A percentile compares a stretch with the other conserved stretches of the same genome.
These are phyloP conservation scores for Entomyzon cyanotis DNA, from an alignment of 2,113 vertebrate species.

Conservation along the genomic window DNA sequence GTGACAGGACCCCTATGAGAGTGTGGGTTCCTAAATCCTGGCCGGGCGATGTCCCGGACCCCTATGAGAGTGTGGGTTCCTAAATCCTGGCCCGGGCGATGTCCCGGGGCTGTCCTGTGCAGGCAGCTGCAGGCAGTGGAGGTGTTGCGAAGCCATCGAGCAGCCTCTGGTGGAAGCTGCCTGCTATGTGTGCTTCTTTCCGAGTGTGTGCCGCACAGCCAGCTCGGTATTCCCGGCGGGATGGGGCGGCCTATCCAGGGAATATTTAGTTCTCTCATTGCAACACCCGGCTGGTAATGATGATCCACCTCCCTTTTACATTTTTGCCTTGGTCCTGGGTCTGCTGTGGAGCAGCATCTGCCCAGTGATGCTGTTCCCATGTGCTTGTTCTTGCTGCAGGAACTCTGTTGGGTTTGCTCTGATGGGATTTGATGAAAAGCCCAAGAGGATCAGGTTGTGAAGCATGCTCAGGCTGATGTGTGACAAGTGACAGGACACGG, in stretches of 20 bases:
- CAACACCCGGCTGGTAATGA: accelerated
- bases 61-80: no score
- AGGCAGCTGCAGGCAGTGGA: neutral
- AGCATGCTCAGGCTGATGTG: neutral
- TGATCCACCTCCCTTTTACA: accelerated
- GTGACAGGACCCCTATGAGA: accelerated
- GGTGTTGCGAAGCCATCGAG: neutral
- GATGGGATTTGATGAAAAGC: neutral
- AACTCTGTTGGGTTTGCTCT: neutral
- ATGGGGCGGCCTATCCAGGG: accelerated
- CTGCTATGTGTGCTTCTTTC: neutral
- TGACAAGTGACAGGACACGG: neutral
- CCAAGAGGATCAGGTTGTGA: neutral
- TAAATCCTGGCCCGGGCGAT: neutral
- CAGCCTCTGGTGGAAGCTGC: conserved; percentile 56
- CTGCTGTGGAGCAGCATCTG: neutral
- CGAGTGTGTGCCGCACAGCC: neutral
- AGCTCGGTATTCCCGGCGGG: neutral
- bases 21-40: accelerated
- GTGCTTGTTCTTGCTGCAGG: neutral
- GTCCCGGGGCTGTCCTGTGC: neutral
- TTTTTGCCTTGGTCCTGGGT: neutral
- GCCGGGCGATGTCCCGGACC: neutral
- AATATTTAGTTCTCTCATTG: accelerated
- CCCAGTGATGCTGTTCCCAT: accelerated